phyloP scores from a whole-genome alignment of 2,113 vertebrate species.

The Xiphophorus maculatus region DNA sequence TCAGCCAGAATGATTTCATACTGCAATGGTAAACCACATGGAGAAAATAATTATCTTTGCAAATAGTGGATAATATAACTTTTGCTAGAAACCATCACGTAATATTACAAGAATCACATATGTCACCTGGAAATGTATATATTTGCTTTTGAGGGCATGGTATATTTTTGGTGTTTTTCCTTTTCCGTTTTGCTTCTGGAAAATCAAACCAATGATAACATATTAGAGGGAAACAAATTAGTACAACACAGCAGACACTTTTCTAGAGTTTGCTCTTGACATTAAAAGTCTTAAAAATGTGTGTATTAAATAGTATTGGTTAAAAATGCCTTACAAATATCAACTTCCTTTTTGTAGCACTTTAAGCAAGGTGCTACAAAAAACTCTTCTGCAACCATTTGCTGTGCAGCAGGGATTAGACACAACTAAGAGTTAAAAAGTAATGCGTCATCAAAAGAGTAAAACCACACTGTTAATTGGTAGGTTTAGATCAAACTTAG shows the following conservation, averaged over 20 bases:
- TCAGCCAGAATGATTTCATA: slow-evolving; percentile 47
- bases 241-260: no score
- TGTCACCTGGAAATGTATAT: slow-evolving; percentile 40
- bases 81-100: slow-evolving; percentile 15
- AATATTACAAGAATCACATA: slow-evolving; percentile 17
- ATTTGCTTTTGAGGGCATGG: neutral
- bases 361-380: neutral
- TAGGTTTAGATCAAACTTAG: neutral
- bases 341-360: neutral
- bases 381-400: neutral
- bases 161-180: neutral
- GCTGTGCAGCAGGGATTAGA: neutral
- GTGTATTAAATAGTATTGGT: neutral
- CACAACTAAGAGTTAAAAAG: neutral
- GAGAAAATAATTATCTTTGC: slow-evolving; percentile 18
- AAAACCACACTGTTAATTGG: neutral
- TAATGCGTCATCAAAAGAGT: neutral
- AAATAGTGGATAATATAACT: slow-evolving; percentile 20
- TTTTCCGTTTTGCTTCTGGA: neutral
- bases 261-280: no score
- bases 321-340: neutral
- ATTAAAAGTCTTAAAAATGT: no score
- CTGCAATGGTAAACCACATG: slow-evolving; percentile 20
- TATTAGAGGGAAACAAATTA: no score
- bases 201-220: neutral